Evolutionary conservation across 1,140 invertebrate species (phyloP).

Genomic region (Berghia stephanieae): DNA sequence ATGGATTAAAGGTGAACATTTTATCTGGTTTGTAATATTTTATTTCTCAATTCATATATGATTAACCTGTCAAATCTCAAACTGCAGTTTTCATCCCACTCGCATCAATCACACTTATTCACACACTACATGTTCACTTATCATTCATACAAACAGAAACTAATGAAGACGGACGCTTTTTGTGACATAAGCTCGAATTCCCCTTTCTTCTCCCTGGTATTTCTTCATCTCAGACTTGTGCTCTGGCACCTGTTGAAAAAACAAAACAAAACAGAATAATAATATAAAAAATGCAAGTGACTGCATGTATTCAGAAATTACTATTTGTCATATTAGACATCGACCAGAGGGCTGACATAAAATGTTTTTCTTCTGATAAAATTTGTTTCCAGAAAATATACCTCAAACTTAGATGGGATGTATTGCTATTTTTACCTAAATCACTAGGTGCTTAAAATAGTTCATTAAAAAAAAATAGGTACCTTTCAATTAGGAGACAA

Average conservation of each 20-base stretch:
- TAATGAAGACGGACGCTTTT: background rate
- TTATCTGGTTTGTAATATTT: background rate
- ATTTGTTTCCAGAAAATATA: too few species aligned
- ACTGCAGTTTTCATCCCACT: background rate
- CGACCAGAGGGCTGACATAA: too few species aligned
- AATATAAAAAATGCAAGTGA: background rate
- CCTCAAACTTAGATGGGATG: too few species aligned
- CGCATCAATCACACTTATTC: too few species aligned
- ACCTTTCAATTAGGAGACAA: too few species aligned
- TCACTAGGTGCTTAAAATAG: too few species aligned
- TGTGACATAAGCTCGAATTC: slow-evolving; percentile 17
- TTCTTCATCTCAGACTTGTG: slow-evolving; percentile 18
- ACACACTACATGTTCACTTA: too few species aligned
- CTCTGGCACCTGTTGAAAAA: slow-evolving; percentile 17
- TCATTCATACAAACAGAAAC: slow-evolving; percentile 10
- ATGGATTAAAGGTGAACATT: background rate
- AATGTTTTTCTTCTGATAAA: too few species aligned
- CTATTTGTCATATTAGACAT: background rate
- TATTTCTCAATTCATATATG: background rate
- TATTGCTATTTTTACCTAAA: too few species aligned
- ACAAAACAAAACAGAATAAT: background rate
- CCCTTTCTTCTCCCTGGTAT: slow-evolving; percentile 27
- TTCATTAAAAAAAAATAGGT: too few species aligned
- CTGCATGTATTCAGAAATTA: background rate
- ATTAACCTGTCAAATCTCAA: background rate